Conservation (phyloP, 2,888 invertebrate species). For the Cataglyphis rosenhaueri region DNA sequence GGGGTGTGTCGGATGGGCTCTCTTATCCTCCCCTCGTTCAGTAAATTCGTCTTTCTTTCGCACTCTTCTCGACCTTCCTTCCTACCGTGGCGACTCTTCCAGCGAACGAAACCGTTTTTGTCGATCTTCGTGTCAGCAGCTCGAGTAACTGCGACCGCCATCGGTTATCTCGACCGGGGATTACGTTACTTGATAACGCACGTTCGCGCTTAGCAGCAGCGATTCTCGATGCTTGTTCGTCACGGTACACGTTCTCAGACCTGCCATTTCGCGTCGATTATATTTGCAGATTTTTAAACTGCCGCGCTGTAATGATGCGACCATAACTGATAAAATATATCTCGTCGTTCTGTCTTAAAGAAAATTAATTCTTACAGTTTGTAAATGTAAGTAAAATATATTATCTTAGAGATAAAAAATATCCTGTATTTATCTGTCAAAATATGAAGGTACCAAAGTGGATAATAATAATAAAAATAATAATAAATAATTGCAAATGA, state of each 20-base stretch:
- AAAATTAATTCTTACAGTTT: background rate
- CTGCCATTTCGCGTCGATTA: background rate
- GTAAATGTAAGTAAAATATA: background rate
- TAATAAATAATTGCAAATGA: background rate
- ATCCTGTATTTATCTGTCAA: background rate
- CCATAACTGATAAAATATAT: background rate
- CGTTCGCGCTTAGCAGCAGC: constrained; percentile 30
- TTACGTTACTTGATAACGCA: constrained; percentile 56
- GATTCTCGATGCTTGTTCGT: constrained; percentile 5
- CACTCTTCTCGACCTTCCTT: constrained; percentile 19
- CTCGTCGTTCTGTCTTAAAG: background rate
- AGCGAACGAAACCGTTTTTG: constrained; percentile 20
- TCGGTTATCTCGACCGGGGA: constrained; percentile 54
- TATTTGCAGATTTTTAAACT: constrained; percentile 7
- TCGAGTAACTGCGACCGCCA: constrained; percentile 38
- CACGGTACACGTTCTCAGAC: background rate
- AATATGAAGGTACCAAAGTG: background rate
- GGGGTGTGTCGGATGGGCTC: constrained; percentile 9
- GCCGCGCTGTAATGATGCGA: background rate
- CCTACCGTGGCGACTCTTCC: constrained; percentile 30
- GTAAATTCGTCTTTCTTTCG: constrained; percentile 17
- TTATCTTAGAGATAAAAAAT: background rate
- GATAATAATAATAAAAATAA: background rate
- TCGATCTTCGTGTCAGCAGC: constrained; percentile 52
- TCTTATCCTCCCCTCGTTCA: background rate